Percentiles rank a stretch among this genome's conserved stretches.
Evolutionary conservation across 2,888 invertebrate species (phyloP).

Genomic region (Norana najaformis): DNA sequence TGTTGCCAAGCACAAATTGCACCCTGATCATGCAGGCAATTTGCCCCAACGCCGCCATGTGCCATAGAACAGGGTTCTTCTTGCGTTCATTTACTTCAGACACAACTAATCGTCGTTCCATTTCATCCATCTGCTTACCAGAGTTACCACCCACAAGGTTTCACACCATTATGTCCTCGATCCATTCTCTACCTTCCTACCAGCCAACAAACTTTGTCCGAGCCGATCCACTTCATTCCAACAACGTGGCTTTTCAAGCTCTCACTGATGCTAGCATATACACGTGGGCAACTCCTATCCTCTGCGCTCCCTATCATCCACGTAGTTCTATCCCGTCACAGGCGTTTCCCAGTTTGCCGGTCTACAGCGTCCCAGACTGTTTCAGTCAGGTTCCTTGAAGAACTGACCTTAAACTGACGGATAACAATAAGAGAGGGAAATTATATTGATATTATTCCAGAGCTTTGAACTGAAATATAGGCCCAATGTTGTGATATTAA

Average conservation of each 20-base stretch:
- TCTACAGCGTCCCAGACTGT: neutral
- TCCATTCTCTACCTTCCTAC: neutral
- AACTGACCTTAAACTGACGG: too few species aligned
- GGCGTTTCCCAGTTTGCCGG: neutral
- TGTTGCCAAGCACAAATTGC: too few species aligned
- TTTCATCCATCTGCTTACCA: neutral
- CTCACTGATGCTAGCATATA: neutral
- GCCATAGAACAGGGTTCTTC: neutral
- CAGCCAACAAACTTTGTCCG: neutral
- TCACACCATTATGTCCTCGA: neutral
- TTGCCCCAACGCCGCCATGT: neutral
- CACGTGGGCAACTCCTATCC: too few species aligned
- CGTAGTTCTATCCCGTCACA: neutral
- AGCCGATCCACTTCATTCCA: neutral
- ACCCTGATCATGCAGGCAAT: too few species aligned
- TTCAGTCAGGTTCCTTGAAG: neutral
- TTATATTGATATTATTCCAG: neutral
- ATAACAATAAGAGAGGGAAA: neutral
- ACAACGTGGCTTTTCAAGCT: neutral
- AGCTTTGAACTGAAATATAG: neutral
- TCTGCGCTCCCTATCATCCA: neutral
- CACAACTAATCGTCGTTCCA: neutral
- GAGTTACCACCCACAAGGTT: neutral
- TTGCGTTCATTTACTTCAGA: neutral
- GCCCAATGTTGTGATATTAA: neutral